These are phyloP conservation scores for Hapalemur alaotrensis DNA, from an alignment of 2,797 vertebrate species.

Conservation along the genomic window DNA sequence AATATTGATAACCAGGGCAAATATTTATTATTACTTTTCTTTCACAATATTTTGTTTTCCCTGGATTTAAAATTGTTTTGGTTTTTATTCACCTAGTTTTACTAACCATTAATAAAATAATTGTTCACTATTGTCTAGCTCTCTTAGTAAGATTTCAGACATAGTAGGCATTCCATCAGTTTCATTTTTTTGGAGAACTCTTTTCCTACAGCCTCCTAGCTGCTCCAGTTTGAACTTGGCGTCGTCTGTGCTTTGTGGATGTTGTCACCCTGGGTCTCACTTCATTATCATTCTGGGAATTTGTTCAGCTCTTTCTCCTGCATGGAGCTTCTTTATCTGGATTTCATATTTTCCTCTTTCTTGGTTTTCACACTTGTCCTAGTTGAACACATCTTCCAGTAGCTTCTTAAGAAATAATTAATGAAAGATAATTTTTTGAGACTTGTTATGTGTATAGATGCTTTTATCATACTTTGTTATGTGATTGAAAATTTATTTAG, in stretches of 20 bases:
- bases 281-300: neutral
- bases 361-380: conserved; percentile 9
- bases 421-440: conserved; percentile 15
- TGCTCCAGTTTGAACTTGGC: neutral
- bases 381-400: neutral
- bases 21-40: conserved; percentile 29
- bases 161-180: neutral
- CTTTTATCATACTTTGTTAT: neutral
- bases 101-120: neutral
- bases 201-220: neutral
- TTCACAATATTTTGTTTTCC: conserved; percentile 5
- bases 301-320: neutral
- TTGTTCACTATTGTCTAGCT: neutral
- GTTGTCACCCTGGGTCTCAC: neutral
- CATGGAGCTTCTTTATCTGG: neutral
- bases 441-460: neutral
- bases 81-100: neutral
- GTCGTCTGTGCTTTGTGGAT: neutral
- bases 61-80: conserved; percentile 4
- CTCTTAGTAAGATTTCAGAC: neutral
- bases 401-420: neutral
- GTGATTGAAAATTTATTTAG: neutral
- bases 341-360: conserved; percentile 1
- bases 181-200: neutral
- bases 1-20: neutral